Conservation (phyloP, 2,113 vertebrate genomes). For the Hemibagrus wyckioides region DNA sequence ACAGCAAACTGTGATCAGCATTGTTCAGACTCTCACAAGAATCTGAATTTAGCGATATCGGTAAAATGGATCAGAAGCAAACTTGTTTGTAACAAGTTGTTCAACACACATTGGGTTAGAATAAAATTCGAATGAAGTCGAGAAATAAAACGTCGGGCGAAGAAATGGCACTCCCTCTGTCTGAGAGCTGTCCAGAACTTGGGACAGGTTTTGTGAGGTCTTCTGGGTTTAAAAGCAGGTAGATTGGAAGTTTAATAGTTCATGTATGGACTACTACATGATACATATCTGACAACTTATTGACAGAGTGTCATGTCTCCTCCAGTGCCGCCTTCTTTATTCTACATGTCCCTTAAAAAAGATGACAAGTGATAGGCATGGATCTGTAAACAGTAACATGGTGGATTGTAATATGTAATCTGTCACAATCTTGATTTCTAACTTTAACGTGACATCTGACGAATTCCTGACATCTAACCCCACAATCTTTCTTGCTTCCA, state of each 20-base stretch:
- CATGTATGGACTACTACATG: no score
- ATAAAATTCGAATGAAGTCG: not conserved
- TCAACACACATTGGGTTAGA: not conserved
- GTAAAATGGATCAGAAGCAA: not conserved
- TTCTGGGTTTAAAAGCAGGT: not conserved
- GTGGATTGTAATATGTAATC: not conserved
- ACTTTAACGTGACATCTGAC: not conserved
- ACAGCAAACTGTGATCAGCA: not conserved
- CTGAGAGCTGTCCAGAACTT: not conserved
- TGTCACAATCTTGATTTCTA: not conserved
- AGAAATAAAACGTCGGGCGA: not conserved
- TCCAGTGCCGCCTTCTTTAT: no score
- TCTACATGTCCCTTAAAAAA: not conserved
- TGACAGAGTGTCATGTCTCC: not conserved
- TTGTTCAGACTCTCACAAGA: not conserved
- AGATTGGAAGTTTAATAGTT: no score
- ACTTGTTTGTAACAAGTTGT: not conserved
- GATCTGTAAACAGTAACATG: not conserved
- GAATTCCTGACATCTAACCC: not conserved
- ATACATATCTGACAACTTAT: not conserved
- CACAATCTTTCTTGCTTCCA: not conserved
- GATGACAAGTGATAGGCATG: not conserved
- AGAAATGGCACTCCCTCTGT: not conserved
- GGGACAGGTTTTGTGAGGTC: not conserved
- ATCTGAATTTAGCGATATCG: not conserved